Base-by-base conservation (phyloP, 2,113 vertebrate genomes). In the Struthidea cinerea region DNA sequence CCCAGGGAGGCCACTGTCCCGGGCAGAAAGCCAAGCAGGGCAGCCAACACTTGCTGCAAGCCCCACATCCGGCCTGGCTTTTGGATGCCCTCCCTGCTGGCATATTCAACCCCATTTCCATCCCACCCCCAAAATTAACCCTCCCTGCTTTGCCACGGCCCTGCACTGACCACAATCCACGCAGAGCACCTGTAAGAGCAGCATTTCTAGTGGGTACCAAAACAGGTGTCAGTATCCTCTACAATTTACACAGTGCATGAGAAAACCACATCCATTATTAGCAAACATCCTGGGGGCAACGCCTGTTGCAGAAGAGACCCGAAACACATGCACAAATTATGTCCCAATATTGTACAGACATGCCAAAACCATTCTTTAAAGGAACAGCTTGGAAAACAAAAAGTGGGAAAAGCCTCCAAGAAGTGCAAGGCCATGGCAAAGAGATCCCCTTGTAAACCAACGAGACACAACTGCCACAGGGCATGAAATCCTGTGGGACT, bases 391-490 rank as follows among this genome's bases (percentile, higher is more conserved):
- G 39, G 8, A 61, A 26, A 52, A 26, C 30, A 44, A 30, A 8
- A 63, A 26, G 50, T 2, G 16, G 44, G 39, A 46, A 60, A 63
- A 74, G 17, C 24, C 11, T 65, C 56, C 32, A 16, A 56, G 50
- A 41, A 84, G 75, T 22, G 6, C 49, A 80, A 92, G 52, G 84
- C 74, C 8, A 24, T 4, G 61, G 87, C 64, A 76, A 71, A 85
- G 76, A 44, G 49, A 77, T 21, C 19, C 16, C 22, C 49, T 56
- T 42, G n/a, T 37, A 60, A 52, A 22, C 2, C 32, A 20, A 18
- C 0, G 0, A 37, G 52, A 52, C 35, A 21, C 14, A 56, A 23
- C 41, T 49, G 28, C 27, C 28, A 13, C 1, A 2, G 22, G 37
- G 17, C 32, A 42, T 4, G n/a, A 71, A 79, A 80, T 26, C 23